Evolutionary conservation across 2,888 invertebrate species (phyloP), one percentile per base, ranked within the genome.

Genomic region (Pseudococcus longispinus): DNA sequence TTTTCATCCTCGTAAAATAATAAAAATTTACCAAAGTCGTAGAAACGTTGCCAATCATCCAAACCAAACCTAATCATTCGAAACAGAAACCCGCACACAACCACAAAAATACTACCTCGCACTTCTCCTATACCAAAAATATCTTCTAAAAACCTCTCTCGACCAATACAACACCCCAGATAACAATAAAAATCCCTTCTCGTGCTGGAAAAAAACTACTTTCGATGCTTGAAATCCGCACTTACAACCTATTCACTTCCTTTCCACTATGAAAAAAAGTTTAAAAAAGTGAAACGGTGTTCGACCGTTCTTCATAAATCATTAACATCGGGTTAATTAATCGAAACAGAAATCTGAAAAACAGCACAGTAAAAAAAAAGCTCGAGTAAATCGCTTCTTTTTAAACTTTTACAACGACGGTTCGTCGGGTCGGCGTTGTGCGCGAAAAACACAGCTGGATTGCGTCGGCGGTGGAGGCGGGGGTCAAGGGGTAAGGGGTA

Each of bases 301-400:
- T 60, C 60, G 60, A 23, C 60, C 23, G 9, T 20, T 60, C 20
- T 23, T 60, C 11, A 9, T 32, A 70, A 70, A 29, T 70, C 29
- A 70, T 70, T 29, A 70, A 18, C 70, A 70, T 5, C 29, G 70
- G 29, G 70, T 70, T 70, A 70, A 70, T 70, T 70, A 70, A 70
- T 70, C 70, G 70, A 70, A 70, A 29, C 29, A 15, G 70, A 29
- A 29, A 29, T 70, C 29, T 70, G 3, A 70, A 70, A 70, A 70
- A 15, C 23, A 55, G 37, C 2, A 6, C 11, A 60, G 3, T 23
- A 23, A 23, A 60, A 60, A 60, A 60, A 23, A 60, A n/a, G 23
- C 60, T 23, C 23, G 20, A 60, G 60, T 70, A 70, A 70, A 70
- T 70, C 70, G 11, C 70, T 70, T 29, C 26, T 26, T 70, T 70